Evolutionary conservation across 2,113 vertebrate genomes (phyloP).

Genomic region (Toxostoma redivivum): DNA sequence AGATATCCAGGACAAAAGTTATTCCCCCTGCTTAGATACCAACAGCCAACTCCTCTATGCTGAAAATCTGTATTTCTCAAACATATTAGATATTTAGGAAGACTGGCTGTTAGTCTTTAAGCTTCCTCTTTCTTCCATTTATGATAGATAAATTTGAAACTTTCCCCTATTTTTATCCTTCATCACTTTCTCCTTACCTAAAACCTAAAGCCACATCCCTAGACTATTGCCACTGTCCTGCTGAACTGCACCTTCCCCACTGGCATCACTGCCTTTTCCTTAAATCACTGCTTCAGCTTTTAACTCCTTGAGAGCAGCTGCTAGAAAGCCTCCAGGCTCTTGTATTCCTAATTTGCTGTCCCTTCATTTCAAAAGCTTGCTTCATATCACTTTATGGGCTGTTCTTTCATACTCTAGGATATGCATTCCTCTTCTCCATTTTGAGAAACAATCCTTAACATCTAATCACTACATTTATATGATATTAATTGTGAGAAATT

Average conservation of each 20-base stretch:
- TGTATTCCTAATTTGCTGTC: neutral
- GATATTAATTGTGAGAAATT: neutral
- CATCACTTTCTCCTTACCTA: neutral
- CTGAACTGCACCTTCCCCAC: neutral
- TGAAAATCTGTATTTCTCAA: neutral
- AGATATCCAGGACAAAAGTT: neutral
- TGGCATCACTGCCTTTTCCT: neutral
- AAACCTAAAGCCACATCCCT: neutral
- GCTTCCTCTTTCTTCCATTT: neutral
- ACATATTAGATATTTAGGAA: neutral
- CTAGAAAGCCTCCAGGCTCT: neutral
- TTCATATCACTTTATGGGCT: neutral
- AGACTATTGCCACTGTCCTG: neutral
- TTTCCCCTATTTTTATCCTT: neutral
- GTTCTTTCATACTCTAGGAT: neutral
- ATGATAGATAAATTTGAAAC: neutral
- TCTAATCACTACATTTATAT: neutral
- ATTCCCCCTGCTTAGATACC: neutral
- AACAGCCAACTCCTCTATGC: neutral
- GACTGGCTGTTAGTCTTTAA: neutral
- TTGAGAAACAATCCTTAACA: neutral
- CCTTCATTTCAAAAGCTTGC: neutral
- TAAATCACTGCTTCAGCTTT: neutral
- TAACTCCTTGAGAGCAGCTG: neutral
- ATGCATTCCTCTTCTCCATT: neutral